Evolutionary conservation across 2,888 invertebrate species (phyloP), one percentile per base, ranked within the genome.

Genomic region (Tetramorium bicarinatum): DNA sequence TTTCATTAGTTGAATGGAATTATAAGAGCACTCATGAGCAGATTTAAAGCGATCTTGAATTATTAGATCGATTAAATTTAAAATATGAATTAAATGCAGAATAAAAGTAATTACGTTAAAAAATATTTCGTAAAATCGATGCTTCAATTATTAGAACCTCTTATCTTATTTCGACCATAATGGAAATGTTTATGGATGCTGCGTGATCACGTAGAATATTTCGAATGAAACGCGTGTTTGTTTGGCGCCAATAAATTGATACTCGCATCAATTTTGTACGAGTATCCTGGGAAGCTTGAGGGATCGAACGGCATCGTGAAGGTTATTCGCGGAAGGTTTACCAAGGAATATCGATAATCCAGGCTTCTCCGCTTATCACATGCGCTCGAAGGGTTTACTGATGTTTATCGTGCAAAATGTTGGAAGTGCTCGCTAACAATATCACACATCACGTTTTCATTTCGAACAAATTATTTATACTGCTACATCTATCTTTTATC

Each of bases 301-400:
- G 38, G 47, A 80, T 80, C 38, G 59, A 69, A 49, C 56, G 59
- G 59, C 13, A 72, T 79, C 79, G 71, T 61, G 59, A 72, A 59
- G 59, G 38, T 71, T 72, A 59, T 72, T 80, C 72, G 47, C 61
- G 72, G 47, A 67, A 80, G 72, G 59, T 80, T 79, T 80, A 80
- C 79, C 47, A 72, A 80, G 79, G 47, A 80, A 80, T 80, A 80
- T 80, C 79, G 72, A 80, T 80, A 80, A 80, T 80, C 72, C 72
- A 21, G 34, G 49, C 72, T 80, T 49, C 72, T 72, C 18, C 47
- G 79, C 59, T 79, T 80, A 80, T 80, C 59, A 71, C 72, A 34
- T 72, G 38, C 71, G 59, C 79, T 79, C 21, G 79, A 2, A 21
- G 25, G 47, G 47, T 80, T 71, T 72, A 80, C 72, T 72, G 72